Conservation (phyloP, 2,113 vertebrate species). For the Alouatta palliata region DNA sequence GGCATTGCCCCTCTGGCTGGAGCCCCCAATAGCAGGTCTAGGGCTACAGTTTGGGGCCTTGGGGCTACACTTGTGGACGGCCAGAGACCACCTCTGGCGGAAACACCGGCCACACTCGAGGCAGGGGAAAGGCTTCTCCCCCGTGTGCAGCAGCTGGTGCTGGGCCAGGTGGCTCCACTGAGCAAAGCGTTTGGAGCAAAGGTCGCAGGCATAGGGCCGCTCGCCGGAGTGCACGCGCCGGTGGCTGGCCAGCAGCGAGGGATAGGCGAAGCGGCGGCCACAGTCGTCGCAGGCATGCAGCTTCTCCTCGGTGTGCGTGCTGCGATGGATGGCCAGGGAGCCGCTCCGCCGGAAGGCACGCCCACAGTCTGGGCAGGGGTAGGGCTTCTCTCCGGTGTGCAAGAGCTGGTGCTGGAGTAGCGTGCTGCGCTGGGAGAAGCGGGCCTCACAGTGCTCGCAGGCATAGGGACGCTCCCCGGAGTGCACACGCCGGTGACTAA, state of each 20-base stretch:
- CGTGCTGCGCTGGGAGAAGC: slow-evolving; percentile 87
- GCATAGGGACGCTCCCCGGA: slow-evolving; percentile 76
- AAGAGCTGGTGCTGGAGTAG: slow-evolving; percentile 81
- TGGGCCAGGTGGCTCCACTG: slow-evolving; percentile 81
- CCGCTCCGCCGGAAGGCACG: slow-evolving; percentile 77
- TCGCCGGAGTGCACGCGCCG: slow-evolving; percentile 74
- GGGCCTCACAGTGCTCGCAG: slow-evolving; percentile 80
- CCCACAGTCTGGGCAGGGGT: slow-evolving; percentile 77
- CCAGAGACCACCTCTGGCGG: slow-evolving; percentile 77
- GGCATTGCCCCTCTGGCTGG: slow-evolving; percentile 1
- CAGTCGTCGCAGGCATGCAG: slow-evolving; percentile 78
- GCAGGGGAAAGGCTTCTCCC: slow-evolving; percentile 76
- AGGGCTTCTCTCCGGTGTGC: slow-evolving; percentile 80
- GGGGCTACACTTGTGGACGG: slow-evolving; percentile 69
- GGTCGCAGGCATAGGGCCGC: slow-evolving; percentile 74
- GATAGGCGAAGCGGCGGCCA: slow-evolving; percentile 79
- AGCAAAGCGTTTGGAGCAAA: slow-evolving; percentile 81
- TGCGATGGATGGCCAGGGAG: slow-evolving; percentile 74
- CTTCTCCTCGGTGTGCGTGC: slow-evolving; percentile 74
- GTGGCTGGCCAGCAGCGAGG: slow-evolving; percentile 74
- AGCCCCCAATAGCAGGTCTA: background rate
- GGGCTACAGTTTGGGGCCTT: slow-evolving; percentile 34
- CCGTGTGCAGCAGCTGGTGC: slow-evolving; percentile 76
- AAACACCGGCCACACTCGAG: slow-evolving; percentile 75
- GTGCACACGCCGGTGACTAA: slow-evolving; percentile 75